phyloP scores from a whole-genome alignment of 2,888 invertebrate genomes.

The Chorisops tibialis region DNA sequence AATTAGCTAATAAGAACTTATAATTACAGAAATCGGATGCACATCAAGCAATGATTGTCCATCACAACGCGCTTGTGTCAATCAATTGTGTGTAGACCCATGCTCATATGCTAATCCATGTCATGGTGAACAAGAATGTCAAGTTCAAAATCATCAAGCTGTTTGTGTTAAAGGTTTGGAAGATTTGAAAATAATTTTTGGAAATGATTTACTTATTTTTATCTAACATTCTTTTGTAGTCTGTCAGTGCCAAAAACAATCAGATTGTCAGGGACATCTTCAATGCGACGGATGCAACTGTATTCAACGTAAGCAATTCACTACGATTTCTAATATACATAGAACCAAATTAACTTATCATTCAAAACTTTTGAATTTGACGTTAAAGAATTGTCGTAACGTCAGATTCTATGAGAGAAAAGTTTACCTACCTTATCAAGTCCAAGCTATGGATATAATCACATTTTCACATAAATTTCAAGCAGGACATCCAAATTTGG shows the following conservation, averaged over 20 bases:
- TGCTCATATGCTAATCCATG: slow-evolving; percentile 75
- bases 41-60: slow-evolving; percentile 76
- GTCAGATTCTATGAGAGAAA: no score
- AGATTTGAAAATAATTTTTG: not conserved
- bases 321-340: no score
- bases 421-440: no score
- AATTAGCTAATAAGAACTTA: not conserved
- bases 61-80: slow-evolving; percentile 72
- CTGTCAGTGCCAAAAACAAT: slow-evolving; percentile 62
- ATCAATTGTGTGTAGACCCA: slow-evolving; percentile 76
- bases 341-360: no score
- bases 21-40: slow-evolving; percentile 70
- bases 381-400: no score
- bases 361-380: no score
- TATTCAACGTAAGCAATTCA: slow-evolving; percentile 59
- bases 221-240: slow-evolving; percentile 33
- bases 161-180: slow-evolving; percentile 74
- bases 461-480: no score
- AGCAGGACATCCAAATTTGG: no score
- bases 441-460: no score
- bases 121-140: slow-evolving; percentile 70
- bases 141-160: slow-evolving; percentile 77
- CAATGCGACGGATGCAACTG: slow-evolving; percentile 72
- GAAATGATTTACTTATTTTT: not conserved
- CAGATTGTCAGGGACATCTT: slow-evolving; percentile 62